These are phyloP conservation scores for Phyto melanocephala DNA, from an alignment of 2,888 invertebrate species.

Conservation along the genomic window DNA sequence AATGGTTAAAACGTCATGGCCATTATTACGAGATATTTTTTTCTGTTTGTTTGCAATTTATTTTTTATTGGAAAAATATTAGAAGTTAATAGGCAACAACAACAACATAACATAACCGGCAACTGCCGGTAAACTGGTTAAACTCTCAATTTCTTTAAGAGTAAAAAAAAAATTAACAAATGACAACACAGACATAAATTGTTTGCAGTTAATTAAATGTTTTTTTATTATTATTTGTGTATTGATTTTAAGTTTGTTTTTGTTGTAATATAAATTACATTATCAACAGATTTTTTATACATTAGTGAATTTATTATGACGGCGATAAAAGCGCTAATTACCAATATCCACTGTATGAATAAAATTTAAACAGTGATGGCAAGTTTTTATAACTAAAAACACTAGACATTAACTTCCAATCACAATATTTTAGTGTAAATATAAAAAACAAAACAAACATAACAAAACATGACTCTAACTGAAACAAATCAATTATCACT, in stretches of 20 bases:
- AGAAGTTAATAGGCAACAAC: slow-evolving; percentile 42
- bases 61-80: slow-evolving; percentile 57
- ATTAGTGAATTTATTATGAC: slow-evolving; percentile 37
- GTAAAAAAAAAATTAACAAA: neutral
- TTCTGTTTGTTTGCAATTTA: slow-evolving; percentile 33
- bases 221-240: too few relatives aligned
- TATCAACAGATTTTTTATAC: slow-evolving; percentile 39
- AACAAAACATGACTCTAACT: too few relatives aligned
- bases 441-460: too few relatives aligned
- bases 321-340: slow-evolving; percentile 13
- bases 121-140: slow-evolving; percentile 39
- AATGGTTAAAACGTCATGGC: slow-evolving; percentile 17
- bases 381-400: too few relatives aligned
- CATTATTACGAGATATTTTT: slow-evolving; percentile 37
- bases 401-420: too few relatives aligned
- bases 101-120: neutral
- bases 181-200: neutral
- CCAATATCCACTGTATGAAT: neutral
- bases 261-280: slow-evolving; percentile 1
- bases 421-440: too few relatives aligned
- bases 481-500: too few relatives aligned
- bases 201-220: slow-evolving; percentile 35
- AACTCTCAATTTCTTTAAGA: slow-evolving; percentile 60
- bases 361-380: neutral
- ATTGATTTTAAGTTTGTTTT: neutral